These are phyloP conservation scores for Goniozus legneri DNA, from an alignment of 1,140 invertebrate species.

Conservation along the genomic window DNA sequence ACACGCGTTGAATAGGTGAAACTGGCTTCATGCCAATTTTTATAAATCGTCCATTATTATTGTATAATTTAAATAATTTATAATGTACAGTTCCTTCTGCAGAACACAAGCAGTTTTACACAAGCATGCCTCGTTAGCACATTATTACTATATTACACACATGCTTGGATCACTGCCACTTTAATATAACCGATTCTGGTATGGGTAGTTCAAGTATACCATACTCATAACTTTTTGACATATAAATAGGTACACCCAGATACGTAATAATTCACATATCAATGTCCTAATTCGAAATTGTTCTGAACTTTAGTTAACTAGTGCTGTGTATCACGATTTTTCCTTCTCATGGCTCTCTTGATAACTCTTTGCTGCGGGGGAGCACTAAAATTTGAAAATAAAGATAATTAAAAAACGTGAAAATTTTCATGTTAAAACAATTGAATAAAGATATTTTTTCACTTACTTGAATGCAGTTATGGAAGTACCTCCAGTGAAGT, in stretches of 20 bases:
- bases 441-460: conserved; percentile 8
- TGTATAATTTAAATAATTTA: conserved; percentile 47
- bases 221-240: conserved; percentile 18
- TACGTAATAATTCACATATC: conserved; percentile 12
- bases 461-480: conserved; percentile 45
- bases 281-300: conserved; percentile 12
- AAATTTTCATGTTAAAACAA: conserved; percentile 3
- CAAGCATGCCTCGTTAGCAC: conserved; percentile 29
- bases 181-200: conserved; percentile 21
- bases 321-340: conserved; percentile 13
- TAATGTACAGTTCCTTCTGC: conserved; percentile 39
- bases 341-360: conserved; percentile 47
- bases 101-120: conserved; percentile 39
- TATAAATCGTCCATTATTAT: conserved; percentile 28
- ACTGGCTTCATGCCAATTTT: conserved; percentile 33
- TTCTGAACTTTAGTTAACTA: conserved; percentile 16
- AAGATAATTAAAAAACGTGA: neutral
- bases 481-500: conserved; percentile 47
- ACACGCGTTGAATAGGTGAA: conserved; percentile 21
- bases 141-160: conserved; percentile 39
- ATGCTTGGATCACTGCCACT: conserved; percentile 34
- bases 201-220: conserved; percentile 23
- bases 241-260: conserved; percentile 21
- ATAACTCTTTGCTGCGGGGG: conserved; percentile 38
- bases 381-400: conserved; percentile 22